These are phyloP conservation scores for Carcinoscorpius rotundicauda DNA, from an alignment of 1,140 invertebrate genomes.

Conservation along the genomic window DNA sequence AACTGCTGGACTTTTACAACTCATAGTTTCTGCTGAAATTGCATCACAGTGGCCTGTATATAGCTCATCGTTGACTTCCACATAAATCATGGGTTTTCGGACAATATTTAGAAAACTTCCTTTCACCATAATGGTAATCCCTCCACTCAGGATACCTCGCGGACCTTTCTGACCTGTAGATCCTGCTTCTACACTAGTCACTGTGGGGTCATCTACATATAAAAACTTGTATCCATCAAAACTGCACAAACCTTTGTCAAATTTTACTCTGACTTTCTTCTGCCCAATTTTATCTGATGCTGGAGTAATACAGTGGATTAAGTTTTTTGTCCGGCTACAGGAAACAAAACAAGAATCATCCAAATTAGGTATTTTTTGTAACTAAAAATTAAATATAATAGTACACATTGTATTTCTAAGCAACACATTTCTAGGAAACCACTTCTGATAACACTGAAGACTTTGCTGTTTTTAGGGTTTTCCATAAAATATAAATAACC, in stretches of 20 bases:
- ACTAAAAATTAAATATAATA: too few relatives aligned
- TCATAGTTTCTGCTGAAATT: constrained; percentile 61
- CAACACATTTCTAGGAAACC: too few relatives aligned
- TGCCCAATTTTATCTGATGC: constrained; percentile 47
- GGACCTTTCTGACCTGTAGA: constrained; percentile 14
- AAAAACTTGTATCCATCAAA: constrained; percentile 62
- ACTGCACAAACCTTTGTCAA: constrained; percentile 67
- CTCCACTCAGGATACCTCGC: constrained; percentile 46
- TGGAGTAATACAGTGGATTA: constrained; percentile 73
- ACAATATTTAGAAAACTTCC: constrained; percentile 79
- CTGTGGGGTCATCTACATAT: constrained; percentile 82
- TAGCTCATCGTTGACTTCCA: constrained; percentile 50
- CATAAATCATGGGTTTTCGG: constrained; percentile 81
- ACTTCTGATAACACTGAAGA: too few relatives aligned
- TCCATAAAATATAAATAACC: too few relatives aligned
- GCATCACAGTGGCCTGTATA: constrained; percentile 26
- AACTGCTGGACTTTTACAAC: constrained; percentile 68
- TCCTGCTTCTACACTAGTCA: constrained; percentile 37
- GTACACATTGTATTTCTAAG: too few relatives aligned
- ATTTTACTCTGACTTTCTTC: constrained; percentile 65
- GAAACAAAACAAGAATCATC: too few relatives aligned
- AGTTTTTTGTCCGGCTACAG: constrained; percentile 50
- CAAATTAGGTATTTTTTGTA: too few relatives aligned
- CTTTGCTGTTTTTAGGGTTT: too few relatives aligned
- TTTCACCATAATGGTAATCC: constrained; percentile 74